phyloP scores from a whole-genome alignment of 1,140 invertebrate species.

The Anthonomus grandis region DNA sequence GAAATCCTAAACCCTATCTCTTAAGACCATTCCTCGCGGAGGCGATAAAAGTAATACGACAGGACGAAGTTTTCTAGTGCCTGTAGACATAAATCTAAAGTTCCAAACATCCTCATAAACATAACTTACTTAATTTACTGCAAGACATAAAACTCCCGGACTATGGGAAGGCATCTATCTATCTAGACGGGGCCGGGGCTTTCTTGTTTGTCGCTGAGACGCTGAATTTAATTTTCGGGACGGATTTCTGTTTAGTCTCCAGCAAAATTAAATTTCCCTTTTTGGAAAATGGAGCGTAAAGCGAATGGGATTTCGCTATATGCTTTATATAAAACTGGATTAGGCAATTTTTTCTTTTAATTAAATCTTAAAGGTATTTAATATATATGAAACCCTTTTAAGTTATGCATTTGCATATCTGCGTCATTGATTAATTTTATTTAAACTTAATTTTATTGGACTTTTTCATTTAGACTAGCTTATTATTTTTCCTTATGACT shows the following conservation, averaged over 20 bases:
- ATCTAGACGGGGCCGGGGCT: constrained; percentile 18
- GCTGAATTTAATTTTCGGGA: constrained; percentile 38
- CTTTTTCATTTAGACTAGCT: no score
- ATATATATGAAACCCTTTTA: no score
- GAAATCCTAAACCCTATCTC: constrained; percentile 19
- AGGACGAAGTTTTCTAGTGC: constrained; percentile 40
- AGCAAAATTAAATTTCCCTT: constrained; percentile 15
- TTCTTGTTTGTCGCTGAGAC: constrained; percentile 22
- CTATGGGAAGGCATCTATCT: constrained; percentile 31
- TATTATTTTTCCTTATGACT: no score
- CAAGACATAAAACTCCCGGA: constrained; percentile 42
- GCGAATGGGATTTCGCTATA: no score
- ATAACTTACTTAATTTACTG: constrained; percentile 48
- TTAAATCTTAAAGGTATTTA: no score
- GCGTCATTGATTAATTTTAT: no score
- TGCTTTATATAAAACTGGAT: no score
- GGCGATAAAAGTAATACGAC: constrained; percentile 40
- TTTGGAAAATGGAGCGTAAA: constrained; percentile 1
- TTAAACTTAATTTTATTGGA: no score
- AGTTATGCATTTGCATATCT: no score
- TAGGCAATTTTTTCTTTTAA: no score
- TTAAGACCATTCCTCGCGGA: constrained; percentile 26
- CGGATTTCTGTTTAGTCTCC: constrained; percentile 23
- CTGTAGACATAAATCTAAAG: constrained; percentile 42
- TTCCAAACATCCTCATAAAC: constrained; percentile 44